phyloP scores from a whole-genome alignment of 2,797 vertebrate genomes.

The Sebastiscus albofasciatus region DNA sequence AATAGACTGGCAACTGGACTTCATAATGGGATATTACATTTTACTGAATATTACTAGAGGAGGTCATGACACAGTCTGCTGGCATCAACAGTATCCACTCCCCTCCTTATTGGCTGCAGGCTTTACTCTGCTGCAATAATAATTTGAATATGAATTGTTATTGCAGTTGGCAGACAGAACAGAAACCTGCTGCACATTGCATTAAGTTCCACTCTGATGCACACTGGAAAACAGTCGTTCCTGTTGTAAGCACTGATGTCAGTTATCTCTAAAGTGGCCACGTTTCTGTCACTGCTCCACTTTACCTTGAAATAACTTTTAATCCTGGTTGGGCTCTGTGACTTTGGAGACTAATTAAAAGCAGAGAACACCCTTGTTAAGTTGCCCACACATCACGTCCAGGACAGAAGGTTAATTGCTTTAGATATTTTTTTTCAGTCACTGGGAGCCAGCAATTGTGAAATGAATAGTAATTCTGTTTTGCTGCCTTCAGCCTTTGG shows the following conservation, averaged over 20 bases:
- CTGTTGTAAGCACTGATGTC: slow-evolving; percentile 20
- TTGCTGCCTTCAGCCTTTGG: slow-evolving; percentile 44
- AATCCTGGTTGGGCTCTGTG: slow-evolving; percentile 39
- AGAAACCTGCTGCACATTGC: background rate
- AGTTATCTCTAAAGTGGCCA: slow-evolving; percentile 14
- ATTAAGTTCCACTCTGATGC: background rate
- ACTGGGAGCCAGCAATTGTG: slow-evolving; percentile 22
- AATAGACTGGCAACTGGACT: slow-evolving; percentile 2
- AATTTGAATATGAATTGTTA: slow-evolving; percentile 28
- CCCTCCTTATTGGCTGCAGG: slow-evolving; percentile 16
- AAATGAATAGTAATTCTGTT: slow-evolving; percentile 69
- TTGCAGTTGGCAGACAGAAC: slow-evolving; percentile 4
- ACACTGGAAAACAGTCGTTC: background rate
- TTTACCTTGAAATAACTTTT: slow-evolving; percentile 67
- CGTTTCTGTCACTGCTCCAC: background rate
- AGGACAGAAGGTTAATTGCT: slow-evolving; percentile 77
- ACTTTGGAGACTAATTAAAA: slow-evolving; percentile 73
- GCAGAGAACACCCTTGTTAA: slow-evolving; percentile 55
- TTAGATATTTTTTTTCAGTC: slow-evolving; percentile 46
- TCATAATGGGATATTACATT: slow-evolving; percentile 45
- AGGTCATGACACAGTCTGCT: slow-evolving; percentile 27
- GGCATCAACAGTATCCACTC: slow-evolving; percentile 9
- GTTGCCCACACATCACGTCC: slow-evolving; percentile 57
- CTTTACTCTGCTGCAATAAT: background rate
- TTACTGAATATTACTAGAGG: slow-evolving; percentile 25